phyloP scores from a whole-genome alignment of 1,140 invertebrate species.

The Oryctes rhinoceros region DNA sequence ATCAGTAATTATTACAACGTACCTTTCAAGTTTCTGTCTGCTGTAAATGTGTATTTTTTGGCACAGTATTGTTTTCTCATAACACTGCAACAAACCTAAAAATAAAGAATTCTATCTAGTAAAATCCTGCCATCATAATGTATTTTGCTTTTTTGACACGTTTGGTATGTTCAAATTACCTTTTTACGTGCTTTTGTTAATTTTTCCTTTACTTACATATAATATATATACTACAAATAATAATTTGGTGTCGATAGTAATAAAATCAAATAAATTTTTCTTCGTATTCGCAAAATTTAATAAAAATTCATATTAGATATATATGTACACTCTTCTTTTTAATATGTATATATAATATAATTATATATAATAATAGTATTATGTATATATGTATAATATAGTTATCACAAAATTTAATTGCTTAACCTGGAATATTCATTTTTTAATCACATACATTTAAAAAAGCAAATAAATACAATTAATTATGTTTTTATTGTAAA shows the following conservation, averaged over 20 bases:
- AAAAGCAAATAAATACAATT: constrained; percentile 54
- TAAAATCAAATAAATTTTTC: constrained; percentile 32
- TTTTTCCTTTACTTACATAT: constrained; percentile 25
- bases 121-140: neutral
- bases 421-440: constrained; percentile 54
- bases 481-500: constrained; percentile 49
- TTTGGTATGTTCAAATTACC: constrained; percentile 6
- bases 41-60: constrained; percentile 46
- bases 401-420: constrained; percentile 58
- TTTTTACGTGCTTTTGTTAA: neutral
- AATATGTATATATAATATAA: constrained; percentile 38
- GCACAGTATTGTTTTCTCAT: constrained; percentile 50
- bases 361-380: constrained; percentile 39
- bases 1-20: constrained; percentile 37
- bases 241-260: constrained; percentile 7
- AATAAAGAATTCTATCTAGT: constrained; percentile 36
- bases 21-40: constrained; percentile 35
- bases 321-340: constrained; percentile 35
- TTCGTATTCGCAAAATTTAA: constrained; percentile 15
- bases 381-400: constrained; percentile 43
- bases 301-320: constrained; percentile 25
- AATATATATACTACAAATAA: constrained; percentile 27
- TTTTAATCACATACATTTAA: constrained; percentile 55
- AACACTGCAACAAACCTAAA: constrained; percentile 48
- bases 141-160: constrained; percentile 13